Percentiles rank a stretch among this genome's conserved stretches.
phyloP scores from a whole-genome alignment of 1,140 invertebrate genomes.

The Aphelenchoides avenae region DNA sequence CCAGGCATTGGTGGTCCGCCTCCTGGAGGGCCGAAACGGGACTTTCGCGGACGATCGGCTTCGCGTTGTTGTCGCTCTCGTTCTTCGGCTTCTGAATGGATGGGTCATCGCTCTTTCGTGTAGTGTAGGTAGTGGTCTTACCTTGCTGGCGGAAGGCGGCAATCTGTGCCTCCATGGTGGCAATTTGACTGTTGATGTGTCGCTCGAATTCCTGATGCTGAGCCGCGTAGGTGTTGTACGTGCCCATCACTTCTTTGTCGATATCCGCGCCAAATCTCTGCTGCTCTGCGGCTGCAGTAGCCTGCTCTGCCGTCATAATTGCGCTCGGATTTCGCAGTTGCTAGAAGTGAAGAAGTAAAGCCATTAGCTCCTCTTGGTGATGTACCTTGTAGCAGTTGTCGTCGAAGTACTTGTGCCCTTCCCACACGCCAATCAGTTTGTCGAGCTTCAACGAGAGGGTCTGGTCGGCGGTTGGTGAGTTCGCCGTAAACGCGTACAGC shows the following conservation, averaged over 20 bases:
- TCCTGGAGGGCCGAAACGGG: constrained; percentile 25
- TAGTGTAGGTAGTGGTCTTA: no score
- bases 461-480: constrained; percentile 15
- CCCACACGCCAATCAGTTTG: constrained; percentile 49
- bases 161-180: constrained; percentile 30
- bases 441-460: constrained; percentile 39
- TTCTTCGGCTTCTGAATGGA: constrained; percentile 22
- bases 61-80: constrained; percentile 18
- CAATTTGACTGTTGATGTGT: constrained; percentile 31
- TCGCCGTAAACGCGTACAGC: constrained; percentile 43
- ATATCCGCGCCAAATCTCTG: constrained; percentile 32
- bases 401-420: constrained; percentile 47
- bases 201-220: constrained; percentile 39
- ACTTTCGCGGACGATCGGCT: constrained; percentile 9
- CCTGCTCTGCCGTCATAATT: constrained; percentile 28
- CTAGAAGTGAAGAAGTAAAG: constrained; percentile 15
- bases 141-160: constrained; percentile 12
- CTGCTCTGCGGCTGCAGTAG: constrained; percentile 30
- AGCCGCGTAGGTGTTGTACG: constrained; percentile 19
- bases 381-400: constrained; percentile 47
- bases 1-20: no score
- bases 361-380: neutral
- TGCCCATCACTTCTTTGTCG: constrained; percentile 31
- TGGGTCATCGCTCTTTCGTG: constrained; percentile 4
- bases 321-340: constrained; percentile 39